phyloP scores from a whole-genome alignment of 2,888 invertebrate species.

The Thumatha senex region DNA sequence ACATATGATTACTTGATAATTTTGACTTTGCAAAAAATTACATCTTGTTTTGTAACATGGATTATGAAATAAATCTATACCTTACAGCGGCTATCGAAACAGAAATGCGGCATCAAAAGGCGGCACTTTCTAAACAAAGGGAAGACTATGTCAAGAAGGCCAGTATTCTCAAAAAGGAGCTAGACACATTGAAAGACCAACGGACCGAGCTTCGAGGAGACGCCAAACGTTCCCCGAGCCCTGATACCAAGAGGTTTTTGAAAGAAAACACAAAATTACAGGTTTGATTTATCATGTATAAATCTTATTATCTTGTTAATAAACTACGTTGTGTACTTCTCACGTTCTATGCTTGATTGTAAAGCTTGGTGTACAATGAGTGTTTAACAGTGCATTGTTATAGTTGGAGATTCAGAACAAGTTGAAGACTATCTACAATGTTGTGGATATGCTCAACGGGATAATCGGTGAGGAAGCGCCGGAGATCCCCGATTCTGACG shows the following conservation, averaged over 20 bases:
- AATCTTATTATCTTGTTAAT: slow-evolving; percentile 14
- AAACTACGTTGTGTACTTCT: slow-evolving; percentile 16
- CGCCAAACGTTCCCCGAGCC: slow-evolving; percentile 86
- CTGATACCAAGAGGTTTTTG: slow-evolving; percentile 90
- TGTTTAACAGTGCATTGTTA: slow-evolving; percentile 22
- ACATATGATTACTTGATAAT: background rate
- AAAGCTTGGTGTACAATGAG: slow-evolving; percentile 21
- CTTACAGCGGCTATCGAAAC: slow-evolving; percentile 87
- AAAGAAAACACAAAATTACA: slow-evolving; percentile 93
- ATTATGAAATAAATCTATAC: slow-evolving; percentile 31
- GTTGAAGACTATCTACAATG: slow-evolving; percentile 92
- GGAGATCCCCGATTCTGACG: slow-evolving; percentile 50
- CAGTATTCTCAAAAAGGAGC: slow-evolving; percentile 88
- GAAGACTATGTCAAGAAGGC: slow-evolving; percentile 92
- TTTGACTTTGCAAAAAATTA: slow-evolving; percentile 16
- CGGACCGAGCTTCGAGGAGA: slow-evolving; percentile 89
- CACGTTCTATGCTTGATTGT: slow-evolving; percentile 27
- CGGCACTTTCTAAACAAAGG: slow-evolving; percentile 90
- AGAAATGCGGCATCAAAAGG: slow-evolving; percentile 92
- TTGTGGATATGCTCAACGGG: slow-evolving; percentile 93
- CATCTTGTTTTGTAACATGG: slow-evolving; percentile 28
- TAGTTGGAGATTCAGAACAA: slow-evolving; percentile 91
- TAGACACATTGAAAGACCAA: slow-evolving; percentile 90
- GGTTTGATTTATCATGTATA: slow-evolving; percentile 80
- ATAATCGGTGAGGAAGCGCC: slow-evolving; percentile 89